Evolutionary conservation across 2,113 vertebrate species (phyloP), one percentile per base, ranked within the genome.

Genomic region (Chascanopsetta lugubris): DNA sequence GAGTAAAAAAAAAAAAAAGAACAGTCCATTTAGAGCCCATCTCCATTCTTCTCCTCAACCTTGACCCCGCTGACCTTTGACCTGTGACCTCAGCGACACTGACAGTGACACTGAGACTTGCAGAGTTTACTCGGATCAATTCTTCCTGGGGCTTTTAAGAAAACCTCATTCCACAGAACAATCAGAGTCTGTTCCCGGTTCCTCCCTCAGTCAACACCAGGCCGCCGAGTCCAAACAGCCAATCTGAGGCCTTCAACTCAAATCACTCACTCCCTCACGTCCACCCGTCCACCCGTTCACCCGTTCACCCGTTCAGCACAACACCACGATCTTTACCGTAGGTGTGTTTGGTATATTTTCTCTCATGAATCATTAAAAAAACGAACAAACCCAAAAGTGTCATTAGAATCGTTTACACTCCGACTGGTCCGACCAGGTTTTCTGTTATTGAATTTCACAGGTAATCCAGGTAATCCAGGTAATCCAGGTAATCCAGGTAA

Each of bases 181-280:
- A 92, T 90, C 75, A 21, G 40, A 71, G 79, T 62, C 69, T 90
- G 86, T 90, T 88, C 85, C 63, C 60, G 8, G 50, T 82, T 84
- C 86, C 85, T 69, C 91, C 92, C 69, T 93, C 34, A 27, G 90
- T 93, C 89, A 93, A 93, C 77, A 92, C 50, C 58, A 69, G 65
- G 79, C 49, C 75, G 76, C 68, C 25, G 2, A 26, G 50, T 63
- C 69, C 55, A 46, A 40, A 59, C 65, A 76, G 68, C 73, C 64
- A 75, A 88, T 82, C 66, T 17, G 17, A 73, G 15, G 38, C 17
- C 51, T 25, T 56, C n/a, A 29, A 59, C 13, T 62, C 59, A 49
- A 46, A n/a, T n/a, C n/a, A n/a, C n/a, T 60, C 72, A 68, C 58
- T 26, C 62, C 48, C 55, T 38, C 36, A n/a, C 1, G 24, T 17